Evolutionary conservation across 2,797 vertebrate species (phyloP).

Genomic region (Rhyacichthys aspro): DNA sequence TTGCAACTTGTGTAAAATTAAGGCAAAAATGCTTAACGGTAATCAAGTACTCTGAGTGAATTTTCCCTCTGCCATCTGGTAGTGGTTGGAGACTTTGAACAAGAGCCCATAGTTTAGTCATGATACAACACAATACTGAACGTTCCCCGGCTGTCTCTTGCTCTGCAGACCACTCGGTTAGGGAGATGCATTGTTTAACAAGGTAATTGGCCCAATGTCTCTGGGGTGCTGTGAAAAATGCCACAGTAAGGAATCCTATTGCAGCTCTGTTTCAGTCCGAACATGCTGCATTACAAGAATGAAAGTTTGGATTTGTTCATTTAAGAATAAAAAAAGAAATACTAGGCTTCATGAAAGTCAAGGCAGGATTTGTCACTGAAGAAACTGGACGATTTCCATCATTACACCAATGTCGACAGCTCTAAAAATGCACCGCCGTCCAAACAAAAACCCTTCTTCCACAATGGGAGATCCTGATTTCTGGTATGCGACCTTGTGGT

Average conservation of each 20-base stretch:
- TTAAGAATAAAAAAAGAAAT: conserved; percentile 9
- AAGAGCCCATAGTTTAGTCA: conserved; percentile 57
- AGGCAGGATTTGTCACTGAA: conserved; percentile 31
- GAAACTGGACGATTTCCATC: conserved; percentile 56
- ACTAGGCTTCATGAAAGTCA: conserved; percentile 21
- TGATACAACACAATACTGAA: conserved; percentile 53
- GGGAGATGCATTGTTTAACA: conserved; percentile 71
- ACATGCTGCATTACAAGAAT: conserved; percentile 16
- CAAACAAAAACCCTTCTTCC: conserved; percentile 53
- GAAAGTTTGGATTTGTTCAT: conserved; percentile 9
- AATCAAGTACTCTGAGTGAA: conserved; percentile 58
- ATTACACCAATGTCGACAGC: conserved; percentile 50
- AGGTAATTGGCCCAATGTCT: conserved; percentile 73
- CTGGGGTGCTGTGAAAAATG: conserved; percentile 68
- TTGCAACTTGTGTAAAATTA: conserved; percentile 57
- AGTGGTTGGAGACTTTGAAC: conserved; percentile 65
- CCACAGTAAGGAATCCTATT: conserved; percentile 47
- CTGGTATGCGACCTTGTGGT: conserved; percentile 77
- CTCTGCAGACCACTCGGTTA: conserved; percentile 66
- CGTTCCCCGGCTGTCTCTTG: conserved; percentile 40
- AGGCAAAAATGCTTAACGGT: conserved; percentile 60
- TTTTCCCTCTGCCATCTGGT: conserved; percentile 66
- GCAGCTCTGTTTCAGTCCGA: conserved; percentile 53
- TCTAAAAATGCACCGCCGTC: conserved; percentile 54
- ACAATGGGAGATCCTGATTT: conserved; percentile 68